A percentile compares a stretch with the other conserved stretches of the same genome.
These are phyloP conservation scores for Pristionchus entomophagus DNA, from an alignment of 2,888 invertebrate genomes.

Conservation along the genomic window DNA sequence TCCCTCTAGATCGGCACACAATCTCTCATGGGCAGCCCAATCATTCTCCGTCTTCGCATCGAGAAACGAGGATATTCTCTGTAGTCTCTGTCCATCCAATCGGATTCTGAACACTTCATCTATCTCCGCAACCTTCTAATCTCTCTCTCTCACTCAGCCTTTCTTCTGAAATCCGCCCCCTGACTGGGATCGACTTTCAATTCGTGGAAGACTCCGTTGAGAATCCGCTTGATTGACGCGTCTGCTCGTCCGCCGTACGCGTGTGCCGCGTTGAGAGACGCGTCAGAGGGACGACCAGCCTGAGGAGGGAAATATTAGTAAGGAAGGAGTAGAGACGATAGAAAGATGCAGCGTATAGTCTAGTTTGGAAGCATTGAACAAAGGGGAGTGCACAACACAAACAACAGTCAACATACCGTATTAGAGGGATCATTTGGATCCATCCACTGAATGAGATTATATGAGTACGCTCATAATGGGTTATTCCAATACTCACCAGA, in stretches of 20 bases:
- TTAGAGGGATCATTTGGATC: conserved; percentile 42
- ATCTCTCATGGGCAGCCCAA: conserved; percentile 37
- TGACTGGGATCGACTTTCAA: conserved; percentile 24
- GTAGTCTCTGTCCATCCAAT: neutral
- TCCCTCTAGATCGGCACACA: neutral
- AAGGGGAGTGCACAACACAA: neutral
- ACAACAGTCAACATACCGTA: conserved; percentile 28
- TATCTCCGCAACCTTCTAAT: neutral
- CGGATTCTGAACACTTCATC: neutral
- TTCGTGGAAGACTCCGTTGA: neutral
- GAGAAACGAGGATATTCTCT: conserved; percentile 9
- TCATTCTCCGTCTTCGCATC: conserved; percentile 37
- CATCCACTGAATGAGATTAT: conserved; percentile 28
- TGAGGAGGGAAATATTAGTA: neutral
- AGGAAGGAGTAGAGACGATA: too few relatives aligned
- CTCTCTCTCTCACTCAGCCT: neutral
- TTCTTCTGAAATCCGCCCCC: conserved; percentile 17
- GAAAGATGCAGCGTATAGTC: too few relatives aligned
- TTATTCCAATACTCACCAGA: neutral
- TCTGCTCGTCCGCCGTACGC: conserved; percentile 42
- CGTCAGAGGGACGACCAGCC: conserved; percentile 30
- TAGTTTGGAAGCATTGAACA: neutral
- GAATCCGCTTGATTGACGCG: conserved; percentile 22
- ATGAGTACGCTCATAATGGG: neutral
- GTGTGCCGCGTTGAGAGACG: neutral